Conservation (phyloP, 2,888 invertebrate species). For the Strigamia maritima region DNA sequence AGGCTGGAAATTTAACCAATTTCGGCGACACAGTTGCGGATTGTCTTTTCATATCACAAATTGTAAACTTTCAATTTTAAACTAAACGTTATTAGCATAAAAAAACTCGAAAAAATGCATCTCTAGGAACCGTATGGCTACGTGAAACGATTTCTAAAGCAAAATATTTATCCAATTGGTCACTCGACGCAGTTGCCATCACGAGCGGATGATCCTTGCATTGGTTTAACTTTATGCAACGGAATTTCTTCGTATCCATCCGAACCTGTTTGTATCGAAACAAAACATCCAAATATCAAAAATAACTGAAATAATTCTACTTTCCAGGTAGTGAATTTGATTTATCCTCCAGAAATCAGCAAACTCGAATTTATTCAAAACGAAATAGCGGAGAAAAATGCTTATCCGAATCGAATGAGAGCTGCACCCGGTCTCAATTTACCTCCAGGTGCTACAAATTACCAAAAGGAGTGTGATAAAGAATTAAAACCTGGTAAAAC, state of each 20-base stretch:
- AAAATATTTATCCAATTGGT: neutral
- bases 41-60: neutral
- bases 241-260: neutral
- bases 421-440: neutral
- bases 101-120: neutral
- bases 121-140: neutral
- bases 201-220: neutral
- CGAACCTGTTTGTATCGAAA: neutral
- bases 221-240: neutral
- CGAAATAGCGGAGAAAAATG: neutral
- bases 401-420: neutral
- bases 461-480: neutral
- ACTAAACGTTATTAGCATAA: neutral
- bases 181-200: neutral
- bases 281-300: no score
- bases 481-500: neutral
- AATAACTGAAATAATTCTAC: neutral
- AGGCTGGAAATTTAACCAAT: neutral
- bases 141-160: constrained; percentile 8
- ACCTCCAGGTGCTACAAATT: neutral
- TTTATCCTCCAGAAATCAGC: neutral
- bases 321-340: neutral
- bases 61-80: neutral
- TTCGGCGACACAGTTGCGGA: neutral
- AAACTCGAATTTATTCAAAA: neutral